Base-by-base conservation (phyloP, 1,140 invertebrate genomes). In the Neuroterus valhalla region DNA sequence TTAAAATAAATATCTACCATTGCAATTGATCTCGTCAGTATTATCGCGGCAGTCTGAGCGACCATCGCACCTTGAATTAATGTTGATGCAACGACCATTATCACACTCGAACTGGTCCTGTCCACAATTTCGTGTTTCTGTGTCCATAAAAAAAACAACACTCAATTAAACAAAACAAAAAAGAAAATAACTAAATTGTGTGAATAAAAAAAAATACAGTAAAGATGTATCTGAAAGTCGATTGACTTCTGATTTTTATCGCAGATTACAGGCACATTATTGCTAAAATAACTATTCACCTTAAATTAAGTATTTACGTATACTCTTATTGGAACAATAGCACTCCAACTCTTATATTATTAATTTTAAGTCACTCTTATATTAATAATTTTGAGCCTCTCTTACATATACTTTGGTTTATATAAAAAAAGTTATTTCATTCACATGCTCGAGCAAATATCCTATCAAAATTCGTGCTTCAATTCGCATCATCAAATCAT, bases 1-100 rank as follows among this genome's bases (percentile, higher is more conserved):
- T 50, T 15, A 70, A 72, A 75, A 15, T 21, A 66, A 43, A n/a
- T 42, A 42, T 71, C n/a, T 21, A 88, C 87, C 91, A 91, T 91
- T 93, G 93, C 94, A 96, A 89, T 93, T 91, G 74, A 91, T 88
- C 82, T 95, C 94, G 86, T 95, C 95, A 15, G 94, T 94, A 87
- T 92, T 92, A 77, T 91, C 89, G 31, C 89, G 88, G 86, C 93
- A 94, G 85, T 95, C 93, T 48, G 74, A 71, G 0, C 87, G 80
- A 44, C 91, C 90, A 85, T 96, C 91, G 89, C 95, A 96, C 62
- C 91, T 91, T 75, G 89, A 87, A 66, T 83, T 89, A 15, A 83
- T 81, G 55, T 87, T 91, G 75, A 97, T 92, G 86, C 96, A 97
- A 80, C 86, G 91, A 48, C 94, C 93, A 82, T 93, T 90, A 72